phyloP scores from a whole-genome alignment of 2,797 vertebrate genomes.

The Parauchenoglanis punctatus region DNA sequence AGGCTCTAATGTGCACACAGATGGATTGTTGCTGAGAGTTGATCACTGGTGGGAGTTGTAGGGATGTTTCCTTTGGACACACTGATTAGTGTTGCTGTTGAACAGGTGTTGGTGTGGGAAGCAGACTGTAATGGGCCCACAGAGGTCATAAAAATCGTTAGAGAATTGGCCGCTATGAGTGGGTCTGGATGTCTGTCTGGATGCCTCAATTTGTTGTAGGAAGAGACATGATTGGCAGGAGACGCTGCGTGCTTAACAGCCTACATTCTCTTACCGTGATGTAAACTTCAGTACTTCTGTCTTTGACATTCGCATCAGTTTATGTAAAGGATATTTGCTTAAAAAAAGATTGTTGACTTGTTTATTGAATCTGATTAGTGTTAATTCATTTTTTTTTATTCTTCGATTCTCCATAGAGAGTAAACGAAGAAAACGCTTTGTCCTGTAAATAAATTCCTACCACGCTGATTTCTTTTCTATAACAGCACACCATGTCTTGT shows the following conservation, averaged over 20 bases:
- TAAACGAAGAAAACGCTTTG: neutral
- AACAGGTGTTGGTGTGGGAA: conserved; percentile 72
- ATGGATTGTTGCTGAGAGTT: conserved; percentile 16
- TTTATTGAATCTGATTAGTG: no score
- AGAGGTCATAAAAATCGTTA: conserved; percentile 87
- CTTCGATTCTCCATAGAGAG: no score
- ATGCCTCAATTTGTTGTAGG: conserved; percentile 3
- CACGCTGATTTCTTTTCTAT: neutral
- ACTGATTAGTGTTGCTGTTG: conserved; percentile 71
- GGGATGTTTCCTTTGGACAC: conserved; percentile 64
- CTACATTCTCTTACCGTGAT: neutral
- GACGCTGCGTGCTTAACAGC: neutral
- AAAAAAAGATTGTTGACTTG: neutral
- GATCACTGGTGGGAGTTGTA: conserved; percentile 49
- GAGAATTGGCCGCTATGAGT: conserved; percentile 71
- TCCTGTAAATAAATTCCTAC: neutral
- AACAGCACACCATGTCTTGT: neutral
- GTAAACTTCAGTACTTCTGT: neutral
- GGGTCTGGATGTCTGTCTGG: conserved; percentile 63
- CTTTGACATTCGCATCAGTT: neutral
- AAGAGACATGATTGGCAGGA: conserved; percentile 32
- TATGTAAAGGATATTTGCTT: neutral
- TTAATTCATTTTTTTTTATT: no score
- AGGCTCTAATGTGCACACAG: conserved; percentile 24
- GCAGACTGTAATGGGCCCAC: conserved; percentile 73